Base-by-base conservation (phyloP, 2,113 vertebrate genomes). In the Prunella himalayana region DNA sequence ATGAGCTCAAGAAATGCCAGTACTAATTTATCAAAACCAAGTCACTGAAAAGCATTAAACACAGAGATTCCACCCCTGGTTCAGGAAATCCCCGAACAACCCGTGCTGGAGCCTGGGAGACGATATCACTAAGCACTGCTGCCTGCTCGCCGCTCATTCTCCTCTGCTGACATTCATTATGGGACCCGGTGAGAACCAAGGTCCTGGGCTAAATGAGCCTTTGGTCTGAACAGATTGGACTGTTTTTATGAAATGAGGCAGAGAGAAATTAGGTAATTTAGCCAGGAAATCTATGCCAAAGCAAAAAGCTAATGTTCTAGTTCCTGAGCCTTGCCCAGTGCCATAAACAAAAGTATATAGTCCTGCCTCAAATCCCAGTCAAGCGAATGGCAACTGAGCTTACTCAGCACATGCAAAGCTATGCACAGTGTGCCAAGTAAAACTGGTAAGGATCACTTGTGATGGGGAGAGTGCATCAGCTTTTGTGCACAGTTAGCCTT, bases 171-270 rank as follows among this genome's bases (percentile, higher is more conserved):
- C 87, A 93, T n/a, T 90, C 94, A 93, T 86, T 93, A 82, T 94
- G 54, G 79, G 82, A 35, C 70, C 79, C 30, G 91, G 95, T 97
- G 96, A 97, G 94, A 97, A 97, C 96, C 13, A 2, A 94, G 92
- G 92, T 94, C 86, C 94, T 82, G 75, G 79, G 79, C 71, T 95
- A 94, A 97, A 97, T 53, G 70, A 95, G 96, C 66, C 66, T 88
- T 95, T 95, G 88, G 59, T 59, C 69, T 95, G 87, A 96, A 93
- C 88, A 94, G 88, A 97, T 97, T 95, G 86, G 90, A 94, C 96
- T 97, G 96, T 97, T 97, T 94, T 97, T 77, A 97, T 94, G 96
- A 97, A 97, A 96, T 97, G 95, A 97, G 90, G 96, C 96, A 94
- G 95, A 95, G 54, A 93, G 96, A 95, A 97, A 95, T 93, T 66